A percentile compares a stretch with the other conserved stretches of the same genome.
Conservation (phyloP, 2,113 vertebrate species). For the Gambusia holbrooki region DNA sequence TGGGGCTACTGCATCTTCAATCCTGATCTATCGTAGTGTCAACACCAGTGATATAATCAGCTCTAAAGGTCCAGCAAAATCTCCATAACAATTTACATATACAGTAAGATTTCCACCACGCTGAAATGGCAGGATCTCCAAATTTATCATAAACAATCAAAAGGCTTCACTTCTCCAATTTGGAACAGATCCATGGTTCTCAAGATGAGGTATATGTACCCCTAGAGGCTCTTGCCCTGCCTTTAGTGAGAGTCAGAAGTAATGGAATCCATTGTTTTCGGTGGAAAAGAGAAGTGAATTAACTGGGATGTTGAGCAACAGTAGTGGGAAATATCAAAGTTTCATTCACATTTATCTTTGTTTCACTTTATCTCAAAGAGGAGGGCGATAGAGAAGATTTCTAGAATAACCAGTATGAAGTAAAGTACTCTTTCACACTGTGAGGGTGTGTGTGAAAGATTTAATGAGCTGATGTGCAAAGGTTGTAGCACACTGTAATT, state of each 20-base stretch:
- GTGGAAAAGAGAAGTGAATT: background rate
- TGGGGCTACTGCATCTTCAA: conserved; percentile 68
- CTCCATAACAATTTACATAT: conserved; percentile 59
- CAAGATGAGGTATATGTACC: background rate
- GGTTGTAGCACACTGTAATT: background rate
- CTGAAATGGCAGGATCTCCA: conserved; percentile 66
- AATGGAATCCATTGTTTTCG: background rate
- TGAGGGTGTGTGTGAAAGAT: background rate
- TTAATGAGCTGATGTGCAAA: background rate
- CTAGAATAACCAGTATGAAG: background rate
- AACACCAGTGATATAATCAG: conserved; percentile 78
- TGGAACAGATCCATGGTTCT: conserved; percentile 31
- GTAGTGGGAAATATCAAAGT: background rate
- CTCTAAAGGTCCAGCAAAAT: conserved; percentile 60
- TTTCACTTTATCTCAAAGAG: background rate
- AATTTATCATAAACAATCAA: conserved; percentile 82
- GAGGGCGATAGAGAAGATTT: background rate
- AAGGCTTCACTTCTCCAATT: conserved; percentile 68
- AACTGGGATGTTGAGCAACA: no score
- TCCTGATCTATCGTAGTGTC: conserved; percentile 76
- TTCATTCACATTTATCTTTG: background rate
- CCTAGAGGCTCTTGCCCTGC: background rate
- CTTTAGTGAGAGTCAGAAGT: background rate
- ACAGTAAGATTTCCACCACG: conserved; percentile 54
- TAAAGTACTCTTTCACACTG: no score